phyloP scores from a whole-genome alignment of 2,797 vertebrate genomes.

The Luscinia megarhynchos region DNA sequence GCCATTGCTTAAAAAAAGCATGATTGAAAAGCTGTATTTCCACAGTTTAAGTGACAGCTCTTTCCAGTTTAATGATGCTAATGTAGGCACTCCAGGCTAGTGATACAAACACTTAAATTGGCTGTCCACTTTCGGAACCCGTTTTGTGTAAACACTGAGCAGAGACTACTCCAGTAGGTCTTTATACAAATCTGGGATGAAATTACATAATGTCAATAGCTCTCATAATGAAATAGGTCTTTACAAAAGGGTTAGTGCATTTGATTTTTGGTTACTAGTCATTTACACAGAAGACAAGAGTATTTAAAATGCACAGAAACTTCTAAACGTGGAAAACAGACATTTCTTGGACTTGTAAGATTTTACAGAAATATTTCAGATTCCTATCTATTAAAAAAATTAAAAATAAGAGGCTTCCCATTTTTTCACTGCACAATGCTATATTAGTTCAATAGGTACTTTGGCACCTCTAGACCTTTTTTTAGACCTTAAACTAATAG shows the following conservation, averaged over 20 bases:
- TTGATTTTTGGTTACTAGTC: not conserved
- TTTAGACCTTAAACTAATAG: not conserved
- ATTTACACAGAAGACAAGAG: not conserved
- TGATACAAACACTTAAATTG: not conserved
- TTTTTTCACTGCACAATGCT: not conserved
- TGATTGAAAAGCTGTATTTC: slow-evolving; percentile 1
- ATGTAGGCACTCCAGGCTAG: not conserved
- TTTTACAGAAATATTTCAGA: not conserved
- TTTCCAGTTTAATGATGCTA: not conserved
- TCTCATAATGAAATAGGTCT: not conserved
- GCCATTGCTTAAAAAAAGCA: not conserved
- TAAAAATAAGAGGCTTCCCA: not conserved
- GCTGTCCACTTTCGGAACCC: not conserved
- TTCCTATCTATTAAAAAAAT: not conserved
- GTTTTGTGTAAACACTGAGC: not conserved
- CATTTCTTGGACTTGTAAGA: not conserved
- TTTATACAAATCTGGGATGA: not conserved
- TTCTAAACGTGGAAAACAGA: not conserved
- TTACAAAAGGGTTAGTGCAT: not conserved
- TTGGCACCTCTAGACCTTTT: not conserved
- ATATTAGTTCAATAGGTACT: not conserved
- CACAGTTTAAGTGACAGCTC: not conserved
- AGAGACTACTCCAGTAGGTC: not conserved
- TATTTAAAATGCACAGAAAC: not conserved
- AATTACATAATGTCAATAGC: not conserved